phyloP scores from a whole-genome alignment of 2,113 vertebrate genomes.

The Brachionichthys hirsutus region DNA sequence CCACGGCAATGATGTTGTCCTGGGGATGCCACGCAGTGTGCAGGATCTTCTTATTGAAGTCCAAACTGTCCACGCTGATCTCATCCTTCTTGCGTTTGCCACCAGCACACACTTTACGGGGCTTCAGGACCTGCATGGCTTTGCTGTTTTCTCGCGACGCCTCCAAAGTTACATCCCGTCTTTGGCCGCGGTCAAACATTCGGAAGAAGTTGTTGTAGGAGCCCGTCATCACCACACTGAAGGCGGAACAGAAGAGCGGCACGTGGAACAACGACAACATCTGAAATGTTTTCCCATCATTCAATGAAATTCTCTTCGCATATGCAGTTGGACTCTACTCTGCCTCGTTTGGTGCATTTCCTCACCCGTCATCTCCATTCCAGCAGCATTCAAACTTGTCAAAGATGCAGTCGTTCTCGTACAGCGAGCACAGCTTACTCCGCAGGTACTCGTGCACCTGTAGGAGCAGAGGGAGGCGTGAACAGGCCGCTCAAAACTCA shows the following conservation, averaged over 20 bases:
- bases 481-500: background rate
- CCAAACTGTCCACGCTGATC: slow-evolving; percentile 98
- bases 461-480: background rate
- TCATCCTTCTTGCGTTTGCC: slow-evolving; percentile 99
- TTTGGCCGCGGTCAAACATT: slow-evolving; percentile 94
- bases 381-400: slow-evolving; percentile 84
- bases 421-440: slow-evolving; percentile 82
- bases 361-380: slow-evolving; percentile 81
- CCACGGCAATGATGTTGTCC: slow-evolving; percentile 98
- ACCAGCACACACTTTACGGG: slow-evolving; percentile 92
- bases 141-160: slow-evolving; percentile 96
- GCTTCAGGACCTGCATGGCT: slow-evolving; percentile 91
- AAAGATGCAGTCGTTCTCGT: slow-evolving; percentile 83
- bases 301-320: background rate
- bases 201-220: slow-evolving; percentile 99
- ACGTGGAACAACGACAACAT: background rate
- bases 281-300: background rate
- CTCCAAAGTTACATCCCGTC: slow-evolving; percentile 91
- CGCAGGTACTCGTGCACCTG: slow-evolving; percentile 82
- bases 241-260: no score
- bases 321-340: background rate
- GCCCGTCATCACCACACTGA: slow-evolving; percentile 96
- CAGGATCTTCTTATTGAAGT: slow-evolving; percentile 99
- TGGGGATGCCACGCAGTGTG: slow-evolving; percentile 98
- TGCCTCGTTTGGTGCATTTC: background rate